A percentile compares a stretch with the other conserved stretches of the same genome.
phyloP scores from a whole-genome alignment of 2,797 vertebrate species.

The Hirundo rustica region DNA sequence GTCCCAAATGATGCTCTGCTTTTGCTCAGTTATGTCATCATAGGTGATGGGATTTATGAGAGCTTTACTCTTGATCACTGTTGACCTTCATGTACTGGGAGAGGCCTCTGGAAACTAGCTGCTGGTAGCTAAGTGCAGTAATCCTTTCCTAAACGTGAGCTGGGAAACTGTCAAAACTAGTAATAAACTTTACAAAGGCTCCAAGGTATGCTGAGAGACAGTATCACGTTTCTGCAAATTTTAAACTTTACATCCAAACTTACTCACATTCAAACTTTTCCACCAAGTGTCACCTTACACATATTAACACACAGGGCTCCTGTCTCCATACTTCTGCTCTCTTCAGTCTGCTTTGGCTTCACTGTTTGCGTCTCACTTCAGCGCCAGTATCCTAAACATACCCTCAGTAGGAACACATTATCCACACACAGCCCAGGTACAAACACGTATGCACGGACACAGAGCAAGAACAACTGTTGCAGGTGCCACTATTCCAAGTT shows the following conservation, averaged over 20 bases:
- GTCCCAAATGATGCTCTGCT: not conserved
- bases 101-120: not conserved
- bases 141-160: not conserved
- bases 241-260: not conserved
- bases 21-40: not conserved
- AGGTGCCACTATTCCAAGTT: not conserved
- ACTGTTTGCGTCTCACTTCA: not conserved
- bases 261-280: not conserved
- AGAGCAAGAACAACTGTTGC: not conserved
- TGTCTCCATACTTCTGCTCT: not conserved
- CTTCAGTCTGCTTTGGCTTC: not conserved
- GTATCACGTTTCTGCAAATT: not conserved
- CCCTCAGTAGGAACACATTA: not conserved
- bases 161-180: not conserved
- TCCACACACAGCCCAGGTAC: not conserved
- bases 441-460: rapidly evolving
- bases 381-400: rapidly evolving
- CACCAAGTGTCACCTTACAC: rapidly evolving
- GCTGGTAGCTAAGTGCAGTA: not conserved
- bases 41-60: not conserved
- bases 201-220: not conserved
- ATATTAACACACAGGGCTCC: rapidly evolving
- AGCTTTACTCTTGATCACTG: not conserved
- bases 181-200: not conserved
- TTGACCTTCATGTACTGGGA: not conserved